Conservation (phyloP, 2,113 vertebrate species). For the Clinocottus analis region DNA sequence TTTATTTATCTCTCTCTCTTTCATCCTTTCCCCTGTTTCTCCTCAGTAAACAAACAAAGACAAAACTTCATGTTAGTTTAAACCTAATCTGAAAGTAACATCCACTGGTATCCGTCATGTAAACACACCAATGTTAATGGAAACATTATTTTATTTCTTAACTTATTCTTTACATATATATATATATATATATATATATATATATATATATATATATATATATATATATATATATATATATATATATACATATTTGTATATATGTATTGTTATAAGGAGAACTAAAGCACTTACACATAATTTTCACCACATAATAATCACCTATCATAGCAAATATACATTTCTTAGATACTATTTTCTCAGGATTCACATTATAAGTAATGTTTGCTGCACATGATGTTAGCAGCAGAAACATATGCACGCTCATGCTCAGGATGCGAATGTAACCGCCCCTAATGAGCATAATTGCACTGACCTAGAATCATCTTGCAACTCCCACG, state of each 20-base stretch:
- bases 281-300: no score
- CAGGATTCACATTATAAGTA: not conserved
- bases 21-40: constrained; percentile 54
- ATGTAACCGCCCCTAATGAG: constrained; percentile 25
- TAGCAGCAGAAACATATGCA: constrained; percentile 4
- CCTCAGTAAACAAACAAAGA: constrained; percentile 63
- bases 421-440: not conserved
- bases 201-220: no score
- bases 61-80: constrained; percentile 28
- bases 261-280: no score
- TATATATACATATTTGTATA: no score
- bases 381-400: not conserved
- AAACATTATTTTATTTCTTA: not conserved
- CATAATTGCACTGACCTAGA: constrained; percentile 44
- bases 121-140: not conserved
- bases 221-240: no score
- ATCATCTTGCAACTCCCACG: constrained; percentile 2
- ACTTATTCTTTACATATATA: no score
- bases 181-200: no score
- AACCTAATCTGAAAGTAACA: constrained; percentile 34
- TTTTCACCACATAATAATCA: not conserved
- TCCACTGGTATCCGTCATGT: not conserved
- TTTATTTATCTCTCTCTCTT: not conserved
- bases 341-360: not conserved
- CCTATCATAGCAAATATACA: not conserved